Evolutionary conservation across 1,140 invertebrate species (phyloP), one percentile per base, ranked within the genome.

Genomic region (Diachasma alloeum): DNA sequence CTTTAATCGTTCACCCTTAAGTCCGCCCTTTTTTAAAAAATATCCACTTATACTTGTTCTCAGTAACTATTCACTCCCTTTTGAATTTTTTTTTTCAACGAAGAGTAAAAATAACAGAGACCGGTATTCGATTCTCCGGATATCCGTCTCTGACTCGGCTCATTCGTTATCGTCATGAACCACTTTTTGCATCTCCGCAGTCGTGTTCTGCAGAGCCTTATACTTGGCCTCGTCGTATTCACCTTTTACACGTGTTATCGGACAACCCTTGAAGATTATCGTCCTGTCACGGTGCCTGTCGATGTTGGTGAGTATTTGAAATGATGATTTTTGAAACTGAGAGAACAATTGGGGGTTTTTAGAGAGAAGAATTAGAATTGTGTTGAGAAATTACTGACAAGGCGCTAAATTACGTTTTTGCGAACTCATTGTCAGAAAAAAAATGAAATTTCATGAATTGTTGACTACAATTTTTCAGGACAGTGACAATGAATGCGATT

Each of bases 231-330:
- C 42, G 74, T 89, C 68, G 78, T 82, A 42, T 79, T 89, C 15
- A 88, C 87, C 24, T 85, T 89, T 66, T 89, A 88, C 59, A 84
- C 85, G 0, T 89, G 89, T 72, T 89, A 88, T 73, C 84, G 87
- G n/a, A 87, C 85, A 6, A 84, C 87, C 13, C 76, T 81, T 72
- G 84, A 84, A 68, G 85, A 88, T 24, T 78, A 84, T 26, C 82
- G 74, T 26, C 85, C 84, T 31, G 84, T 82, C 46, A 67, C 56
- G 5, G 63, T 79, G 44, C 37, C 81, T 46, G 80, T 79, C 72
- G 82, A 80, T 44, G 79, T 76, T 69, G 85, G 87, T 89, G 71
- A 89, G 88, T 86, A 80, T 39, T 72, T n/a, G 1, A 68, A 39
- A 39, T 37, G 36, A 39, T 13, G 4, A 31, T 66, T 31, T 66